Base-by-base conservation (phyloP, 2,888 invertebrate species). In the Caenorhabditis panamensis region DNA sequence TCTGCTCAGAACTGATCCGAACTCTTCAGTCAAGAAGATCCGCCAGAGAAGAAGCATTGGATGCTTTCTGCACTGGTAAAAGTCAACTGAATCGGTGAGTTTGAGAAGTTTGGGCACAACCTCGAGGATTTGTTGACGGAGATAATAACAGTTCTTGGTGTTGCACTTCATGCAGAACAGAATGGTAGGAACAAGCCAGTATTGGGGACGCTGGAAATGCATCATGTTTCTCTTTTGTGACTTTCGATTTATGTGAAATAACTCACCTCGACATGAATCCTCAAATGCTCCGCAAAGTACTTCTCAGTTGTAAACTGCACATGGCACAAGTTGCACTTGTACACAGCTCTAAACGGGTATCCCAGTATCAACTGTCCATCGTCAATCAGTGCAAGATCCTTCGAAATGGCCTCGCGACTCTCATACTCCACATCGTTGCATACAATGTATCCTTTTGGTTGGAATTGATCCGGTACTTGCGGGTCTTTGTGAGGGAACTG, bases 181-280 rank as follows among this genome's bases (percentile, higher is more conserved):
- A n/a, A 66, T 37, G 2, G 36, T 66, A 8, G 64, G 58, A 0
- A 51, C n/a, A 5, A 73, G 66, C 64, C 64, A 73, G n/a, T 31
- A 13, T 22, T 59, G 59, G n/a, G 64, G 58, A 11, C 41, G 58
- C 73, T 73, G 73, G n/a, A 73, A 73, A n/a, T n/a, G n/a, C n/a
- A n/a, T n/a, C n/a, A n/a, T n/a, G n/a, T n/a, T n/a, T n/a, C n/a
- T n/a, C n/a, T n/a, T n/a, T n/a, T n/a, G n/a, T n/a, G n/a, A n/a
- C n/a, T n/a, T n/a, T n/a, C n/a, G n/a, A n/a, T n/a, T n/a, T n/a
- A n/a, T n/a, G n/a, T n/a, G n/a, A n/a, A n/a, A n/a, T 36, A 20
- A 9, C 49, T 20, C 2, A 72, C 72, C 56, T 47, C n/a, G 9
- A 47, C 36, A 36, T 72, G 72, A 47, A 5, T 28, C 13, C 5